Evolutionary conservation across 2,888 invertebrate species (phyloP).

Genomic region (Drosophila kambysellisi): DNA sequence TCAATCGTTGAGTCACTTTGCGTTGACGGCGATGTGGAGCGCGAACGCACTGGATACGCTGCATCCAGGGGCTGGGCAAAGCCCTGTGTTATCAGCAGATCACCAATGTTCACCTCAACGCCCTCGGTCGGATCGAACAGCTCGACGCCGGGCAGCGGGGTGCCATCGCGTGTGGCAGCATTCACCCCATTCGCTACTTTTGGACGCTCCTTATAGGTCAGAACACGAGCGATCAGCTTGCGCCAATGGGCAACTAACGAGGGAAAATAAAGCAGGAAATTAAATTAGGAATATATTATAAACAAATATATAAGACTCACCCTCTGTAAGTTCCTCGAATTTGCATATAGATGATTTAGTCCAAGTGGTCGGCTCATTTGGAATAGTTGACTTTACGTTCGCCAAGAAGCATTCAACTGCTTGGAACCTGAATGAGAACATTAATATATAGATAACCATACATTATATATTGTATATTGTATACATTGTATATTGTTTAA

Average conservation of each 20-base stretch:
- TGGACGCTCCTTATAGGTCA: constrained; percentile 89
- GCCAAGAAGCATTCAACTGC: constrained; percentile 95
- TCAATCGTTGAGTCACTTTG: constrained; percentile 73
- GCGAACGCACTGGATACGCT: constrained; percentile 65
- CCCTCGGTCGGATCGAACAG: constrained; percentile 89
- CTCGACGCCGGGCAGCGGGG: constrained; percentile 91
- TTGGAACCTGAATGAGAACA: constrained; percentile 86
- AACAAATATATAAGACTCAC: constrained; percentile 66
- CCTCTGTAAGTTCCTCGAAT: constrained; percentile 90
- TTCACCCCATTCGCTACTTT: constrained; percentile 62
- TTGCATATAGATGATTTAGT: constrained; percentile 88
- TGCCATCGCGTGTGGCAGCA: constrained; percentile 87
- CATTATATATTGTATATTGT: no score
- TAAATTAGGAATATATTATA: neutral
- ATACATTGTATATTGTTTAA: no score
- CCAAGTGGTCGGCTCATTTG: constrained; percentile 86
- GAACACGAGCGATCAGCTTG: constrained; percentile 90
- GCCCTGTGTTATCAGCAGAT: constrained; percentile 81
- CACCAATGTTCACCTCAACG: constrained; percentile 81
- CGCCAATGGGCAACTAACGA: constrained; percentile 91
- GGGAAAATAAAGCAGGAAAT: constrained; percentile 38
- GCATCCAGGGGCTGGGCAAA: constrained; percentile 81
- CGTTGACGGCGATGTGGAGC: constrained; percentile 65
- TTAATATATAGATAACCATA: neutral
- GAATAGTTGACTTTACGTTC: constrained; percentile 88